Conservation (phyloP, 2,888 invertebrate genomes). For the Pachydiplax longipennis region DNA sequence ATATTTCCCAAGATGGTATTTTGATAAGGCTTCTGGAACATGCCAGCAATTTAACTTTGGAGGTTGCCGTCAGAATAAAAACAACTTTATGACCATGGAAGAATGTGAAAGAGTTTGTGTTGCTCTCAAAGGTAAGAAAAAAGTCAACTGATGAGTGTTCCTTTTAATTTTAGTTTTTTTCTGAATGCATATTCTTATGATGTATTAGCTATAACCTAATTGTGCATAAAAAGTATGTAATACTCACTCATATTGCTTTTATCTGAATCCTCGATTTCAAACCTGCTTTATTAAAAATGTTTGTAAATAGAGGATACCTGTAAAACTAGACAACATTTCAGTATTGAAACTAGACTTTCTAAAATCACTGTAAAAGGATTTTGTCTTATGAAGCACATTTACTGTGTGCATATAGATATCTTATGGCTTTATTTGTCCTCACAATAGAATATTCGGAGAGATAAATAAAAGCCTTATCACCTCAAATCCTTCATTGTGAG, state of each 20-base stretch:
- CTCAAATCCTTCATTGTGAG: too few relatives aligned
- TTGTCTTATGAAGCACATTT: too few relatives aligned
- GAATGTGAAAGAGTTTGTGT: constrained; percentile 74
- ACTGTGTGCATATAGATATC: too few relatives aligned
- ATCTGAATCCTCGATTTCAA: neutral
- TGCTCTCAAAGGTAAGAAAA: constrained; percentile 60
- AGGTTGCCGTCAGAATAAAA: constrained; percentile 88
- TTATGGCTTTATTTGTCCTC: too few relatives aligned
- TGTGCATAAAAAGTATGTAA: neutral
- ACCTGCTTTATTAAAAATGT: neutral
- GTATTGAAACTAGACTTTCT: too few relatives aligned
- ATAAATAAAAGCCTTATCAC: too few relatives aligned
- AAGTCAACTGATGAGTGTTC: neutral
- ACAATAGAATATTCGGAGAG: too few relatives aligned
- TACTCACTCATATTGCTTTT: neutral
- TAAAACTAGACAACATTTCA: too few relatives aligned
- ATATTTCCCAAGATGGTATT: constrained; percentile 84
- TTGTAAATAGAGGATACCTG: neutral
- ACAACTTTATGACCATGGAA: constrained; percentile 81
- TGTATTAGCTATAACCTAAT: neutral
- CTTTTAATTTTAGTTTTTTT: neutral
- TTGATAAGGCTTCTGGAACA: constrained; percentile 70
- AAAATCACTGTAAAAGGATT: too few relatives aligned
- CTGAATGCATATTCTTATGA: neutral
- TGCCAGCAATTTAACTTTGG: constrained; percentile 88